These are phyloP conservation scores for Lepidocyrtinus sp. DNA, from an alignment of 2,888 invertebrate genomes.

Conservation along the genomic window DNA sequence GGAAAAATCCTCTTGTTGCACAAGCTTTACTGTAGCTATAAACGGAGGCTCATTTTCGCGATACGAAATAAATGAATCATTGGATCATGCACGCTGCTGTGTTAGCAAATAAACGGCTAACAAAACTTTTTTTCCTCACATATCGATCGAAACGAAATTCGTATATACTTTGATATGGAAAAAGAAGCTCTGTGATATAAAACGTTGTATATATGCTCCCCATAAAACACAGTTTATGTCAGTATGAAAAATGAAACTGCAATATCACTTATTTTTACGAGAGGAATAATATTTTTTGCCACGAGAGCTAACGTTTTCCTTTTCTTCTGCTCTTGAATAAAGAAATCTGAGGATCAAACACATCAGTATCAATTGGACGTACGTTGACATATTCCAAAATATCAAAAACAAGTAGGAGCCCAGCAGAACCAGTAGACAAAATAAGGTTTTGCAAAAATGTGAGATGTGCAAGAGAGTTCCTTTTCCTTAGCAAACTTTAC, in stretches of 20 bases:
- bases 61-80: constrained; percentile 8
- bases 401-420: too few relatives aligned
- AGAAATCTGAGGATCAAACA: not conserved
- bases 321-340: not conserved
- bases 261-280: not conserved
- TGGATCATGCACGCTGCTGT: not conserved
- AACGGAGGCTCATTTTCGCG: not conserved
- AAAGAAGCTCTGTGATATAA: too few relatives aligned
- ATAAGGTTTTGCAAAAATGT: too few relatives aligned
- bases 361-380: not conserved
- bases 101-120: not conserved
- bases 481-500: too few relatives aligned
- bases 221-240: constrained; percentile 1
- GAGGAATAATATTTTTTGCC: not conserved
- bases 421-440: too few relatives aligned
- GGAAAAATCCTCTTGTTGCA: constrained; percentile 4
- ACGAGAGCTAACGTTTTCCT: not conserved
- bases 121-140: constrained; percentile 6
- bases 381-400: not conserved
- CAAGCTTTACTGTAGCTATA: not conserved
- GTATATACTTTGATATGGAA: too few relatives aligned
- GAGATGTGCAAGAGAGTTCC: too few relatives aligned
- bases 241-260: constrained; percentile 1
- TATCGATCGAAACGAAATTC: constrained; percentile 4
- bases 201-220: too few relatives aligned